phyloP scores from a whole-genome alignment of 1,140 invertebrate genomes.

The Periplaneta americana region DNA sequence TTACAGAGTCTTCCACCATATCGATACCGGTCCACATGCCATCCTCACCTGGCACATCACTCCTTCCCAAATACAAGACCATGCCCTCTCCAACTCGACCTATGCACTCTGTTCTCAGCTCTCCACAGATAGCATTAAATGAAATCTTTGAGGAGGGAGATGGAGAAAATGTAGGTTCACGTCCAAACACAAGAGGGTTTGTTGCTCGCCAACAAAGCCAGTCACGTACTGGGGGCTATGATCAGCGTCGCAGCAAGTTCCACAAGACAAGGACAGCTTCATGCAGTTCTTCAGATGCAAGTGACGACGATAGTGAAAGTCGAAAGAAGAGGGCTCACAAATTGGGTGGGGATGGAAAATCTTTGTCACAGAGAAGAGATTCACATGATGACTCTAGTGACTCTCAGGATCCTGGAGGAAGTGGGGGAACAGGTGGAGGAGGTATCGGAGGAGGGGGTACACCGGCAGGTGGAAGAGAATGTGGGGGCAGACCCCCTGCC shows the following conservation, averaged over 20 bases:
- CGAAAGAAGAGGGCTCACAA: constrained; percentile 74
- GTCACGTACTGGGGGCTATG: constrained; percentile 39
- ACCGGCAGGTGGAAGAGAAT: constrained; percentile 15
- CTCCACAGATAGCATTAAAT: constrained; percentile 58
- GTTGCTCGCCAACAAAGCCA: constrained; percentile 30
- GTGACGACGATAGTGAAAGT: constrained; percentile 82
- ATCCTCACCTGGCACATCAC: constrained; percentile 34
- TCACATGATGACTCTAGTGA: constrained; percentile 75
- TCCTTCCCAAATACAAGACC: constrained; percentile 38
- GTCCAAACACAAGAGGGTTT: constrained; percentile 19
- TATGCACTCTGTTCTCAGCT: constrained; percentile 44
- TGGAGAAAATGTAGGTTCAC: constrained; percentile 25
- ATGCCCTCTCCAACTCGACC: constrained; percentile 36
- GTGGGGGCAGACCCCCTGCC: constrained; percentile 16
- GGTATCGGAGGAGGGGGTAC: constrained; percentile 27
- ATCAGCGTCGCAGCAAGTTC: constrained; percentile 62
- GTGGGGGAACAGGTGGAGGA: constrained; percentile 35
- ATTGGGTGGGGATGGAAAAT: constrained; percentile 45
- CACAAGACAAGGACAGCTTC: constrained; percentile 76
- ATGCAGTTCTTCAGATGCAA: constrained; percentile 84
- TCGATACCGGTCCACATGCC: constrained; percentile 46
- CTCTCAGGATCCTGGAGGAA: constrained; percentile 58
- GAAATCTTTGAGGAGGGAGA: constrained; percentile 68
- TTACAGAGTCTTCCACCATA: constrained; percentile 46
- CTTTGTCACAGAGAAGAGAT: constrained; percentile 54